Evolutionary conservation across 23 tunicate species (phyloP).

Genomic region (Halocynthia roretzi): DNA sequence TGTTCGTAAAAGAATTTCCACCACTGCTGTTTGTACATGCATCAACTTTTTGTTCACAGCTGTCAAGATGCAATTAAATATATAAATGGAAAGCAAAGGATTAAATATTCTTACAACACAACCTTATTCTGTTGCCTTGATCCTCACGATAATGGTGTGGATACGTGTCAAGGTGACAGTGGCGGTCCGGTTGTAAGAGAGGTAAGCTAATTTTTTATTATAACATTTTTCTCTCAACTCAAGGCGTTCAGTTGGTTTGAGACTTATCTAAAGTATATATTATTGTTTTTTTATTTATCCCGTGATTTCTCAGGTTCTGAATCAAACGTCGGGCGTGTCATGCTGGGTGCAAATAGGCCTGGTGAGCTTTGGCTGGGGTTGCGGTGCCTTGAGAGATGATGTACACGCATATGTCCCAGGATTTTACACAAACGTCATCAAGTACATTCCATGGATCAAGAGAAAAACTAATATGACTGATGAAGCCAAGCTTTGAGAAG

Average conservation of each 20-base stretch:
- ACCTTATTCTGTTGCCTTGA: background rate
- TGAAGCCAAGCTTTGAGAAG: too few species aligned
- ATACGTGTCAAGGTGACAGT: constrained; percentile 5
- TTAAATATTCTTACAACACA: too few species aligned
- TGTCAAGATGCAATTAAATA: too few species aligned
- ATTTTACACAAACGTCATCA: constrained; percentile 3
- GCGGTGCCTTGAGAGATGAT: background rate
- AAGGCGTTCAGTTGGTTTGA: too few species aligned
- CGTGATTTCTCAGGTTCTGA: background rate
- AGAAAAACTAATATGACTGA: background rate
- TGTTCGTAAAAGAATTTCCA: too few species aligned
- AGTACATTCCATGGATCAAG: background rate
- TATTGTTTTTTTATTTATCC: too few species aligned
- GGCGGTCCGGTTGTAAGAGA: constrained; percentile 7
- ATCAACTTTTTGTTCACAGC: too few species aligned
- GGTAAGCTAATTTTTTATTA: background rate
- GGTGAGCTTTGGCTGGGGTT: background rate
- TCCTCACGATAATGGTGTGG: background rate
- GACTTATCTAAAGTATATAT: too few species aligned
- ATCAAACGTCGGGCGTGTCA: background rate
- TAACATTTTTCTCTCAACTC: too few species aligned
- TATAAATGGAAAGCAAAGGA: too few species aligned
- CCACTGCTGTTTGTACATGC: too few species aligned
- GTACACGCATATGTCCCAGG: background rate
- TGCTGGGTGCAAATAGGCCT: constrained; percentile 2